Base-by-base conservation (phyloP, 1,140 invertebrate species). In the Bombus sylvicola region DNA sequence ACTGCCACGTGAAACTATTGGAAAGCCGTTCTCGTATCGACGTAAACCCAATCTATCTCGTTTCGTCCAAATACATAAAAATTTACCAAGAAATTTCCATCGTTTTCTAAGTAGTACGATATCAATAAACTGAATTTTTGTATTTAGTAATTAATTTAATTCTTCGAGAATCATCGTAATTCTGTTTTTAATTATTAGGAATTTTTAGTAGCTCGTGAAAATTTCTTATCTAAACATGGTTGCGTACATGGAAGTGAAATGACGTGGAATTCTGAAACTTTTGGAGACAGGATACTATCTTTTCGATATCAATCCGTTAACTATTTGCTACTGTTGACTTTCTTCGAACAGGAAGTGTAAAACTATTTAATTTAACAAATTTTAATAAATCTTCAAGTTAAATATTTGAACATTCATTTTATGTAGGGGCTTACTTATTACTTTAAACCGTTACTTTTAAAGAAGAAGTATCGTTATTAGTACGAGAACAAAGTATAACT, bases 1-100 rank as follows among this genome's bases (percentile, higher is more conserved):
- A 91, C 88, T 92, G 80, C 41, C 86, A 77, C 84, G 86, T 81
- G 85, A 90, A 88, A 88, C 87, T 90, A 91, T 92, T 86, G 91
- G 90, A 85, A 91, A 89, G 86, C 78, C 81, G 86, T 71, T 85
- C 75, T 68, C 79, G 8, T 18, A 66, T 66, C 31, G 69, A 22
- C 59, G 31, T n/a, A 39, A n/a, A 66, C n/a, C 6, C 69, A 59
- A 69, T 39, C 41, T 47, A 37, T 72, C 80, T 64, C 53, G 75
- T 37, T 68, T 81, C 77, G 53, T 85, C 71, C 43, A 31, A 81
- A 85, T 62, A 78, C 68, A 59, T 57, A n/a, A 59, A 85, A 57
- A 62, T 34, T 22, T 74, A 73, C 62, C 62, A 53, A 22, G 47
- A 53, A 53, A 53, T 53, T 53, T 13, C 3, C 28, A n/a, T n/a